Base-by-base conservation (phyloP, 2,113 vertebrate species). In the Columba livia region DNA sequence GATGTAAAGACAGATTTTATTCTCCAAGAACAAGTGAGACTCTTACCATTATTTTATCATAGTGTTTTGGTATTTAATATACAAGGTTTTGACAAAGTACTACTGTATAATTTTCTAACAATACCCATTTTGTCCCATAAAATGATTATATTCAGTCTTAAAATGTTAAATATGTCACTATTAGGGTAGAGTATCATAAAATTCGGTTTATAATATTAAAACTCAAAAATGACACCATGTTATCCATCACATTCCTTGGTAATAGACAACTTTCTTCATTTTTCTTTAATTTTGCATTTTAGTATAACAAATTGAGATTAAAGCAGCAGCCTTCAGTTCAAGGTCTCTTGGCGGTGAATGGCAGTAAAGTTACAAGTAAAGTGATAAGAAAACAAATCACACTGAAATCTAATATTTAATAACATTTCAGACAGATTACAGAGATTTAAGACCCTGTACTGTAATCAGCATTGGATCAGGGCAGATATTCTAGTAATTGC, bases 111-210 rank as follows among this genome's bases (percentile, higher is more conserved):
- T 96, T 93, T 94, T 94, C 95, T 98, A 97, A 97, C 97, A 97
- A 97, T 97, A 96, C 32, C 85, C 95, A 96, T 97, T 98, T 98
- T 97, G 89, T 93, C 91, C 97, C 90, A 97, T 98, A 97, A 98
- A 98, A 97, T 96, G 96, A 97, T 98, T 97, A 97, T 95, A 97
- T 96, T 80, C 81, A 85, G 95, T 94, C 97, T 97, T 98, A 98
- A 98, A 98, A 97, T 97, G 97, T 97, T 98, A 96, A 97, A 97
- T 97, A 95, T 96, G 98, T 95, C 96, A 97, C 96, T 88, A 75
- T 97, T 96, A 95, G 65, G 64, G 90, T 85, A 94, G 67, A 92
- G 74, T 83, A 93, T 79, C 65, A 92, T 97, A 97, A 97, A 97
- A 96, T 95, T 93, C 93, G 83, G 95, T 98, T 98, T 97, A 95